These are phyloP conservation scores for Catharus bicknelli DNA, from an alignment of 2,113 vertebrate genomes.

Conservation along the genomic window DNA sequence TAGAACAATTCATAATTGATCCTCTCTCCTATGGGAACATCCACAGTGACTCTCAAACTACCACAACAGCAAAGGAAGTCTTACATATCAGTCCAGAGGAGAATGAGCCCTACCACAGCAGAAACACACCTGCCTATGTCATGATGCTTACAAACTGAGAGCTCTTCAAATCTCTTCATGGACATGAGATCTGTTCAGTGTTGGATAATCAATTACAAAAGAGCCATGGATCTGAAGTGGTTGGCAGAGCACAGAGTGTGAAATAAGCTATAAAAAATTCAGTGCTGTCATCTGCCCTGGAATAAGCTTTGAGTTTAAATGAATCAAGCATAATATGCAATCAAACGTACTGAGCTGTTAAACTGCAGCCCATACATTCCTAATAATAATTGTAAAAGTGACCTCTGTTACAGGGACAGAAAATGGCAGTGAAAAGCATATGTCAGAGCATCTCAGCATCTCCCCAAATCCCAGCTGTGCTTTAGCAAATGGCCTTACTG, in stretches of 20 bases:
- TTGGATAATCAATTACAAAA: constrained; percentile 38
- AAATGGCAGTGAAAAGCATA: neutral
- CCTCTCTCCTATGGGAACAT: neutral
- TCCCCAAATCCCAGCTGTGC: neutral
- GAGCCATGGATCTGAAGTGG: neutral
- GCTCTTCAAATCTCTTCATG: neutral
- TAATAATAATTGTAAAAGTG: constrained; percentile 27
- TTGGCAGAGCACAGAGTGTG: constrained; percentile 20
- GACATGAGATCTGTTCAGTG: neutral
- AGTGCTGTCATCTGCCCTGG: neutral
- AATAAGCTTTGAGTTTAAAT: constrained; percentile 21
- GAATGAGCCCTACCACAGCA: neutral
- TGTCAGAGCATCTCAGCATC: neutral
- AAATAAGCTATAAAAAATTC: constrained; percentile 50
- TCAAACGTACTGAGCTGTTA: constrained; percentile 26
- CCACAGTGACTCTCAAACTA: neutral
- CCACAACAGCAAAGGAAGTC: neutral
- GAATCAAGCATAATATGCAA: constrained; percentile 19
- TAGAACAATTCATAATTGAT: neutral
- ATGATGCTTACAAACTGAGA: neutral
- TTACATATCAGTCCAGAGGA: neutral
- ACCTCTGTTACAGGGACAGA: neutral
- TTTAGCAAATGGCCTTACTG: neutral
- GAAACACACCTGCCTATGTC: neutral
- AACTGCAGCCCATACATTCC: neutral